Evolutionary conservation across 1,140 invertebrate species (phyloP), one percentile per base, ranked within the genome.

Genomic region (Metaphire vulgaris): DNA sequence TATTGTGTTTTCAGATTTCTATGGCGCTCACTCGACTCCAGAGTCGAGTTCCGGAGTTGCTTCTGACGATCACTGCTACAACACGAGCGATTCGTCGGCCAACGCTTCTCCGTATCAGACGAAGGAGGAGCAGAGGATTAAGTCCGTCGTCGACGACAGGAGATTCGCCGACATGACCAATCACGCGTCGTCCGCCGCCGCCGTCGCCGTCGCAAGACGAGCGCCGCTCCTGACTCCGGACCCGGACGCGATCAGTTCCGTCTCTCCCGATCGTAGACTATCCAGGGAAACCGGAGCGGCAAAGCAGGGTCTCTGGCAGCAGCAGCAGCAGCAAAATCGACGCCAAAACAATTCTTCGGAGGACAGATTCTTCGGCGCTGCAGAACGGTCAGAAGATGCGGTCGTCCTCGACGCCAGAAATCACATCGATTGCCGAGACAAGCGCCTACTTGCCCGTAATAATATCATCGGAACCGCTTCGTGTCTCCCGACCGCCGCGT

Each of bases 1-100:
- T 71, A 76, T 71, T 79, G 67, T 74, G 28, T 71, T 79, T 81
- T 68, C 80, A 84, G 83, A 85, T 78, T 79, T 79, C n/a, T 78
- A 81, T 41, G 80, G 79, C 0, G 76, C 79, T 29, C 83, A 84
- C 32, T 83, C 83, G 1, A 79, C 80, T 30, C 83, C 84, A 78
- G 85, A 86, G 33, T 86, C 85, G 12, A 85, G 84, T 68, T 86
- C 85, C 1, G 85, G 85, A 16, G 82, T 86, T 33, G 84, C 82
- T 0, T 84, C 83, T 29, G 84, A 85, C 79, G 83, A 82, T 30
- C 80, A 82, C 30, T 81, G 79, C 75, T 70, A 74, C n/a, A 80
- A 81, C 71, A 81, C 78, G n/a, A 79, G 78, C 75, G 79, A 81
- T 14, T 33, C 75, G 21, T 33, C 66, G 28, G n/a, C 75, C 12